These are phyloP conservation scores for Lymantria dispar DNA, from an alignment of 2,888 invertebrate species.

Conservation along the genomic window DNA sequence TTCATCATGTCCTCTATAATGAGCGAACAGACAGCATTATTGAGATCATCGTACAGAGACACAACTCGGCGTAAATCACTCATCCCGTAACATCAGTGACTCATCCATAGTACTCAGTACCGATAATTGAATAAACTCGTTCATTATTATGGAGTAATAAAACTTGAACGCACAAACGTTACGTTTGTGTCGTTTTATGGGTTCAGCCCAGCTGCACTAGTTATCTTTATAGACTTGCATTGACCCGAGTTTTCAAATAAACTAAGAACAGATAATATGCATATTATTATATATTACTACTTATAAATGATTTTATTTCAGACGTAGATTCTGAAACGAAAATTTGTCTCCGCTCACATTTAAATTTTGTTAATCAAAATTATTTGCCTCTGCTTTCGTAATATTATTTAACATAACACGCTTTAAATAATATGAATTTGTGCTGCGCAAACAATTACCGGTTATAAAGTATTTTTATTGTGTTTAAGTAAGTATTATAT, in stretches of 20 bases:
- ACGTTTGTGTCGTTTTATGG: constrained; percentile 73
- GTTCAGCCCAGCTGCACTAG: constrained; percentile 68
- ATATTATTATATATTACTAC: constrained; percentile 5
- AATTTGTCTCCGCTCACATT: no score
- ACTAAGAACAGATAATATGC: constrained; percentile 19
- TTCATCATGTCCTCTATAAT: constrained; percentile 7
- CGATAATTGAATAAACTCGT: constrained; percentile 78
- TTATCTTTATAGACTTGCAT: constrained; percentile 53
- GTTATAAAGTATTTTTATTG: no score
- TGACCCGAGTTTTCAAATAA: constrained; percentile 52
- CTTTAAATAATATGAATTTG: no score
- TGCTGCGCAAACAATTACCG: no score
- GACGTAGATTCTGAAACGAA: not conserved
- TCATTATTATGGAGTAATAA: constrained; percentile 72
- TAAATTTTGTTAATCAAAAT: no score
- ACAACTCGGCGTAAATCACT: constrained; percentile 59
- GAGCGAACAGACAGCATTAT: constrained; percentile 12
- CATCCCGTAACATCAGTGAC: constrained; percentile 59
- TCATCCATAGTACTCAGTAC: constrained; percentile 37
- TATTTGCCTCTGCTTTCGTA: no score
- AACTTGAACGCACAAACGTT: constrained; percentile 61
- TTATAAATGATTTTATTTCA: not conserved
- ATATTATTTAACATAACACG: no score
- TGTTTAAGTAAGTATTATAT: no score
- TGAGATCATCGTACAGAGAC: constrained; percentile 37